Conservation (phyloP, 2,797 vertebrate species). For the Hippocampus kuda region DNA sequence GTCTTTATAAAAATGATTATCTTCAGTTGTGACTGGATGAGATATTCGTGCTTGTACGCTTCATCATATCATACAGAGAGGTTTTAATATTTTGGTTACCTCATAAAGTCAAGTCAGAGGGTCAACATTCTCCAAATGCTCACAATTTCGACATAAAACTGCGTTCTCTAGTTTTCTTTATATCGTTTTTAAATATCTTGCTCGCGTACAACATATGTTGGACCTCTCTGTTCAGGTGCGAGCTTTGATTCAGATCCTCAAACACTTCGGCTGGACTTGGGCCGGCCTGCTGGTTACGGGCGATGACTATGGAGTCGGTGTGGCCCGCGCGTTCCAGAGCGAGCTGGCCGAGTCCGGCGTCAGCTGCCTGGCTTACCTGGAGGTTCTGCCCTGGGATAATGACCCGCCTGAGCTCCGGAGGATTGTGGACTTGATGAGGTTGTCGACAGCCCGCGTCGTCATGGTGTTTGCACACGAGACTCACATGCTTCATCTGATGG, state of each 20-base stretch:
- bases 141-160: no score
- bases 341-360: slow-evolving; percentile 37
- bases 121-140: not conserved
- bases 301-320: slow-evolving; percentile 62
- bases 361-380: slow-evolving; percentile 52
- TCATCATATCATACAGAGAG: slow-evolving; percentile 2
- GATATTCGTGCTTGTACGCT: slow-evolving; percentile 50
- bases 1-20: not conserved
- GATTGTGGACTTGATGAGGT: slow-evolving; percentile 38
- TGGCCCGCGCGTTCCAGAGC: slow-evolving; percentile 43
- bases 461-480: slow-evolving; percentile 29
- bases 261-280: slow-evolving; percentile 64
- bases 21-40: not conserved
- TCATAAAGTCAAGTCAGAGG: not conserved
- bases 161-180: no score
- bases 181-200: no score
- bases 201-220: not conserved
- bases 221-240: slow-evolving; percentile 13
- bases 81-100: not conserved
- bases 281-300: slow-evolving; percentile 58
- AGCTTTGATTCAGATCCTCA: slow-evolving; percentile 65
- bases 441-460: slow-evolving; percentile 42
- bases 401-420: slow-evolving; percentile 28
- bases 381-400: slow-evolving; percentile 19
- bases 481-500: slow-evolving; percentile 35